Evolutionary conservation across 53 echinoderm and acorn worm genomes (phyloP).

Genomic region (Holothuria scabra): DNA sequence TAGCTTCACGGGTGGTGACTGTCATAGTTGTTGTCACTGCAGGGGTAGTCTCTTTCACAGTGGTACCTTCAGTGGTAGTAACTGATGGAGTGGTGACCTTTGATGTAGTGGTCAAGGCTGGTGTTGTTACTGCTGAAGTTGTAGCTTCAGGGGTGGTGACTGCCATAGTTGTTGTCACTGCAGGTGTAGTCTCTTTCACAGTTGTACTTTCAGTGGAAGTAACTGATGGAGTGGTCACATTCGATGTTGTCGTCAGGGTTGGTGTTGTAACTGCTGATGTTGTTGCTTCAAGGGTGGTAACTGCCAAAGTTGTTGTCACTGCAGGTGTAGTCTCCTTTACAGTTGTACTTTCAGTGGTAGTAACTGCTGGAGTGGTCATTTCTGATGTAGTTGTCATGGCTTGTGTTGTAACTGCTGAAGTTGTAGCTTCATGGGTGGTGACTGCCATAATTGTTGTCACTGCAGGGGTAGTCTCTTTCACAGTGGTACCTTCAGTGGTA

Average conservation of each 20-base stretch:
- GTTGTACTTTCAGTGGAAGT: too few relatives aligned
- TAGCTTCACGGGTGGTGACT: background rate
- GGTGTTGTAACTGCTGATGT: slow-evolving; percentile 33
- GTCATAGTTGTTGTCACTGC: background rate
- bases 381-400: background rate
- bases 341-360: slow-evolving; percentile 21
- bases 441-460: background rate
- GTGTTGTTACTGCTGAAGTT: background rate
- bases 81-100: background rate
- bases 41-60: slow-evolving; percentile 22
- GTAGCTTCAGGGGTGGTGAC: too few relatives aligned
- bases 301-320: background rate
- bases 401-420: background rate
- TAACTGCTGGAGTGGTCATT: background rate
- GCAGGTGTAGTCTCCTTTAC: background rate
- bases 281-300: slow-evolving; percentile 14
- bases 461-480: background rate
- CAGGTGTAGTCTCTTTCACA: too few relatives aligned
- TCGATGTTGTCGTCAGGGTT: background rate
- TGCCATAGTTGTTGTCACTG: too few relatives aligned
- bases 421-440: background rate
- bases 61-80: background rate
- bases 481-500: background rate
- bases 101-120: slow-evolving; percentile 29
- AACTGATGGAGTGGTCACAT: background rate